These are phyloP conservation scores for Poeciliopsis occidentalis DNA, from an alignment of 2,113 vertebrate species.

Conservation along the genomic window DNA sequence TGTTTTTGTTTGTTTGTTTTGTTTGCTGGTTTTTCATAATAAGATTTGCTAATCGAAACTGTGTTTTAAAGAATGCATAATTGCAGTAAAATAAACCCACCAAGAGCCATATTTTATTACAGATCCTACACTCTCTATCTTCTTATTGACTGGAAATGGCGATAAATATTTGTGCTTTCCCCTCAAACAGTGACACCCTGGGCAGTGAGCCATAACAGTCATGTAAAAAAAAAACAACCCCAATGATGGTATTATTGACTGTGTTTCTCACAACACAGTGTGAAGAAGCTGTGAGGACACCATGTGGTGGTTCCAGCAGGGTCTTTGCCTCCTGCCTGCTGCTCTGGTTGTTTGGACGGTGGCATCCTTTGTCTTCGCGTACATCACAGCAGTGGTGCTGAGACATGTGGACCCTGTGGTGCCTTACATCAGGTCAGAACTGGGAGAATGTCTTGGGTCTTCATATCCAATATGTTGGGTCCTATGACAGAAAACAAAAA, in stretches of 20 bases:
- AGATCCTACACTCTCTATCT: not conserved
- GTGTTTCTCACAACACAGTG: not conserved
- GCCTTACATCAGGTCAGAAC: constrained; percentile 92
- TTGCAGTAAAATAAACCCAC: too few species aligned
- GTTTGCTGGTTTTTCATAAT: too few species aligned
- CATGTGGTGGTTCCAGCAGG: constrained; percentile 98
- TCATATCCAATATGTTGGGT: too few species aligned
- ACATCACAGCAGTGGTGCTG: constrained; percentile 86
- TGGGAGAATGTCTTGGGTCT: too few species aligned
- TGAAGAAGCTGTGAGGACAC: not conserved
- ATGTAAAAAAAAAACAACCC: not conserved
- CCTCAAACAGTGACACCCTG: too few species aligned
- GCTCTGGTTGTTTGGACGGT: constrained; percentile 87
- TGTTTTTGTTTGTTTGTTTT: too few species aligned
- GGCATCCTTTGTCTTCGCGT: constrained; percentile 87
- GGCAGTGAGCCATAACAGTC: not conserved
- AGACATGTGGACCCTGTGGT: constrained; percentile 89
- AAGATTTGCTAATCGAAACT: too few species aligned
- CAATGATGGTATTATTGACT: not conserved
- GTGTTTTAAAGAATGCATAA: too few species aligned
- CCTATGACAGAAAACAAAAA: not conserved
- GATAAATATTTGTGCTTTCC: not conserved
- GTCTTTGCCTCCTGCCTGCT: constrained; percentile 85
- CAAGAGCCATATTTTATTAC: too few species aligned
- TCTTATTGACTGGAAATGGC: not conserved